Evolutionary conservation across 2,113 vertebrate species (phyloP), one percentile per base, ranked within the genome.

Genomic region (Cheirogaleus medius): DNA sequence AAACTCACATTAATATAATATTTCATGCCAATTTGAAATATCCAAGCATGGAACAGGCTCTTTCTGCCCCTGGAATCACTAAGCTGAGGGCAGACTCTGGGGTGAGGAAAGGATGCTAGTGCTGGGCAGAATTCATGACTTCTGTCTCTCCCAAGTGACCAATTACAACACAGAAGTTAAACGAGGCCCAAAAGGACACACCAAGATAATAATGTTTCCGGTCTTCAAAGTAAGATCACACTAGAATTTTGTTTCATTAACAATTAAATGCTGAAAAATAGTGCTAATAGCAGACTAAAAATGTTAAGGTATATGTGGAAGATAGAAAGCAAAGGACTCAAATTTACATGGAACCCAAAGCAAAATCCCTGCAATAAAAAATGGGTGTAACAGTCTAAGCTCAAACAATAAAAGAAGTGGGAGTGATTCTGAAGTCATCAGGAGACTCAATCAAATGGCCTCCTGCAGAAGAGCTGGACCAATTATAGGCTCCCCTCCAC

Each of bases 351-450:
- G 44, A 92, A 76, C 32, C 11, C 23, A 80, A 87, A 85, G 69
- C 69, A 96, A 94, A 97, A 95, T 66, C 18, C 4, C 32, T 74
- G 4, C 56, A 83, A 87, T 29, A 90, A 81, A 84, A 94, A n/a
- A 56, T 58, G 34, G 42, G 54, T 29, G 25, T 15, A 60, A 56
- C 8, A 71, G 78, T 56, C 18, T 80, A 92, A 93, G 9, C 17
- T 80, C 1, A 91, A 90, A 91, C 11, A 94, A 94, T 39, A 63
- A 23, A 91, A 90, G 34, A 56, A 64, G 4, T 21, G 58, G 37
- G 25, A 63, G 6, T 71, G 11, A 49, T 78, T 58, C 29, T 56
- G 25, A 85, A 64, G 68, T 86, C 78, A 92, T 25, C n/a, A 89
- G 42, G 23, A 93, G 21, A 71, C 11, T 83, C 78, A 78, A 71